Base-by-base conservation (phyloP, 2,113 vertebrate genomes). In the Anarrhichthys ocellatus region DNA sequence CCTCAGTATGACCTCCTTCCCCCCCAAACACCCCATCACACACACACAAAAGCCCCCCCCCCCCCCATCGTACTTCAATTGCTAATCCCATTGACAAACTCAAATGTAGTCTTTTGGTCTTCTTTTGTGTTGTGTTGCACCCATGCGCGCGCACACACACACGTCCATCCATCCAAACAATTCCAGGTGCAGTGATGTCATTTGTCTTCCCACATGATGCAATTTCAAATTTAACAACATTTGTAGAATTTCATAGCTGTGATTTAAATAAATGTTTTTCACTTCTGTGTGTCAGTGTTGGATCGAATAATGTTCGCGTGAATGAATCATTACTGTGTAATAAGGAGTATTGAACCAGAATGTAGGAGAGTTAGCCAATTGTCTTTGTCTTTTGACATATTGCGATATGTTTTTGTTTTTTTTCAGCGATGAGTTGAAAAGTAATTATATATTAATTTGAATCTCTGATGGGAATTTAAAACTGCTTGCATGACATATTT, bases 81-180 rank as follows among this genome's bases (percentile, higher is more conserved):
- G 86, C 69, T 78, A 66, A 76, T 76, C 71, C 74, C 52, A 70
- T 52, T 73, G 82, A 85, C 76, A 70, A 64, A 72, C 74, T 73
- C 42, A 78, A 62, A 69, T 59, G 52, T 46, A n/a, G 11, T 78
- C 65, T 73, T 74, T 18, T 63, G 42, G 58, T 63, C 42, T 40
- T 65, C 62, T 40, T 27, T 70, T 73, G 62, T 62, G 73, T 50
- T n/a, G 18, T 52, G 44, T 54, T 27, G 20, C 10, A 34, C 78
- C 14, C 13, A 27, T 29, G 5, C 22, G 11, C 18, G 10, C 32
- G 18, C 14, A 1, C 59, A 15, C 13, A 24, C 42, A 74, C 42
- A 32, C 29, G 13, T 11, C 9, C 2, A 29, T 9, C 13, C 46
- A 48, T 20, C 3, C n/a, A 29, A 18, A 13, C 24, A 29, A 18